Conservation (phyloP, 2,113 vertebrate species). For the Axis porcinus region DNA sequence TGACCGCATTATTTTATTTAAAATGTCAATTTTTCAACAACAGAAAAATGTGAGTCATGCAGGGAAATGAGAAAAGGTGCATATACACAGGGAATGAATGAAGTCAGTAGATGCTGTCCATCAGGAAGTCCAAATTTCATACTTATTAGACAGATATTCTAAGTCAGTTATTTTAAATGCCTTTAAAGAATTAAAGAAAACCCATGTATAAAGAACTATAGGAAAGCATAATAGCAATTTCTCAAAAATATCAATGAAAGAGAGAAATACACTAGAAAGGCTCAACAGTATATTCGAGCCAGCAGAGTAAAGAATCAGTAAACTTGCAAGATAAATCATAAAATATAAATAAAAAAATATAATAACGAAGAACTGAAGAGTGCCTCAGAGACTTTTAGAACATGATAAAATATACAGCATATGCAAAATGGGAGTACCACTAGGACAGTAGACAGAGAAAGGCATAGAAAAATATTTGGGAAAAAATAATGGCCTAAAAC, state of each 20-base stretch:
- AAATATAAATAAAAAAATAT: not conserved
- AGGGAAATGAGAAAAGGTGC: not conserved
- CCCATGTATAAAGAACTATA: not conserved
- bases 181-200: not conserved
- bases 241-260: not conserved
- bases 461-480: not conserved
- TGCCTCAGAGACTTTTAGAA: not conserved
- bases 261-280: not conserved
- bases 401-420: not conserved
- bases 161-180: not conserved
- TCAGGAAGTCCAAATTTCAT: not conserved
- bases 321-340: not conserved
- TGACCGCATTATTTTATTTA: not conserved
- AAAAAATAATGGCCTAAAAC: not conserved
- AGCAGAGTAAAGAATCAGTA: not conserved
- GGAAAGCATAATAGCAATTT: not conserved
- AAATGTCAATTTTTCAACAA: not conserved
- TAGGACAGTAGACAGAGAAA: not conserved
- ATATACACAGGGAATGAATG: not conserved
- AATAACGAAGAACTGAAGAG: not conserved
- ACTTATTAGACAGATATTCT: not conserved
- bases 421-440: not conserved
- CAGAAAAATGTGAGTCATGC: not conserved
- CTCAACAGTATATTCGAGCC: not conserved
- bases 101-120: not conserved